Conservation (phyloP, 1,140 invertebrate species). For the Rhyzopertha dominica region DNA sequence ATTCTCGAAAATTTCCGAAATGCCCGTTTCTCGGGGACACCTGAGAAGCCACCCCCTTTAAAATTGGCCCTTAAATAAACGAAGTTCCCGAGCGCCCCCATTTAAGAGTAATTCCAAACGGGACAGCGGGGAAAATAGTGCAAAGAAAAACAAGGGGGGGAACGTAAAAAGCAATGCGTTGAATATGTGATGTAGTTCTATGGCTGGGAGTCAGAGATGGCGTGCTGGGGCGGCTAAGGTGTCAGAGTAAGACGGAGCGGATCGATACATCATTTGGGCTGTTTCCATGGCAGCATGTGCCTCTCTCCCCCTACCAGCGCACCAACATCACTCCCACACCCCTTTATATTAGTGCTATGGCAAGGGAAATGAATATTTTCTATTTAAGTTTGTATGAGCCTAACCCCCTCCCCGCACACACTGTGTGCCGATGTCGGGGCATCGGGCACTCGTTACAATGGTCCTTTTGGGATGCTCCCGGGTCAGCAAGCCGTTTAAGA, state of each 20-base stretch:
- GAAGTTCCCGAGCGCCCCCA: slow-evolving; percentile 10
- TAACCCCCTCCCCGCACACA: slow-evolving; percentile 3
- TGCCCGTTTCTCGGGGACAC: no score
- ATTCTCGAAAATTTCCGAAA: no score
- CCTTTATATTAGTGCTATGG: slow-evolving; percentile 43
- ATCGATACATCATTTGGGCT: slow-evolving; percentile 45
- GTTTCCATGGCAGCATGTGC: slow-evolving; percentile 44
- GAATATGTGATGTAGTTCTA: slow-evolving; percentile 44
- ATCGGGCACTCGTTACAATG: no score
- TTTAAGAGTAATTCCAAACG: slow-evolving; percentile 26
- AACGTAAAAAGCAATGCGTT: slow-evolving; percentile 45
- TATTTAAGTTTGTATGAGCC: slow-evolving; percentile 35
- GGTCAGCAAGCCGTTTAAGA: no score
- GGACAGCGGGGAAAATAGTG: slow-evolving; percentile 31
- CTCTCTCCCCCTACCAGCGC: slow-evolving; percentile 32
- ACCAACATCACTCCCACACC: slow-evolving; percentile 21
- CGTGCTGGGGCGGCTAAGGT: slow-evolving; percentile 10
- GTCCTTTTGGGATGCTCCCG: no score
- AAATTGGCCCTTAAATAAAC: no score
- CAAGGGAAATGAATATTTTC: slow-evolving; percentile 43
- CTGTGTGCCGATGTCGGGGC: no score
- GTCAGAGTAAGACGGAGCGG: slow-evolving; percentile 34
- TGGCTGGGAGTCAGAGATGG: slow-evolving; percentile 11
- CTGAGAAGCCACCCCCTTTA: no score
- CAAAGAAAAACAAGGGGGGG: slow-evolving; percentile 36